phyloP scores from a whole-genome alignment of 2,113 vertebrate species.

The Acrocephalus kingi region DNA sequence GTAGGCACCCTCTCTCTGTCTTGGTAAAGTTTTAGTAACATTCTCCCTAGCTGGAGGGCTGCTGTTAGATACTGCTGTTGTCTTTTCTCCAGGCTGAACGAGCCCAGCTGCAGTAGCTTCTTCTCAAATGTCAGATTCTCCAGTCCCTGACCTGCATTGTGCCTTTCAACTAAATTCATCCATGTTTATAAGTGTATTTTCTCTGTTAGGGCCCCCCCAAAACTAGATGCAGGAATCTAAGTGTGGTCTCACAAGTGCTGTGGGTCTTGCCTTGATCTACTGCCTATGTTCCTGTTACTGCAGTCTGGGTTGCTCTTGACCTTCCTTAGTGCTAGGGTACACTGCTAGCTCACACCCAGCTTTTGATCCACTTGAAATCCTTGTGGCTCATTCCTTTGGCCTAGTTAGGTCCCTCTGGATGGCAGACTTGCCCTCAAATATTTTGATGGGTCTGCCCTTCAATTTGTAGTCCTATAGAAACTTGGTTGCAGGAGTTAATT shows the following conservation, averaged over 20 bases:
- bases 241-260: background rate
- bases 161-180: background rate
- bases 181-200: background rate
- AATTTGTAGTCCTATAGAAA: background rate
- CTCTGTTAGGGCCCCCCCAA: background rate
- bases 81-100: background rate
- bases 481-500: background rate
- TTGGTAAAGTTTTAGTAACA: background rate
- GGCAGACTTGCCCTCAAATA: background rate
- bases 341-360: background rate
- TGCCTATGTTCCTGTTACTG: background rate
- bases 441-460: background rate
- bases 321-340: background rate
- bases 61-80: background rate
- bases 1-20: background rate
- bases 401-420: background rate
- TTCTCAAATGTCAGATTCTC: background rate
- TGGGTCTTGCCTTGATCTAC: background rate
- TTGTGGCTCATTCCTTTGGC: background rate
- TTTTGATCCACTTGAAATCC: background rate
- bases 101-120: background rate
- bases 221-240: background rate
- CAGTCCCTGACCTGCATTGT: background rate
- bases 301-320: background rate
- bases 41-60: background rate